Evolutionary conservation across 2,888 invertebrate genomes (phyloP).

Genomic region (Petrophora chlorosata): DNA sequence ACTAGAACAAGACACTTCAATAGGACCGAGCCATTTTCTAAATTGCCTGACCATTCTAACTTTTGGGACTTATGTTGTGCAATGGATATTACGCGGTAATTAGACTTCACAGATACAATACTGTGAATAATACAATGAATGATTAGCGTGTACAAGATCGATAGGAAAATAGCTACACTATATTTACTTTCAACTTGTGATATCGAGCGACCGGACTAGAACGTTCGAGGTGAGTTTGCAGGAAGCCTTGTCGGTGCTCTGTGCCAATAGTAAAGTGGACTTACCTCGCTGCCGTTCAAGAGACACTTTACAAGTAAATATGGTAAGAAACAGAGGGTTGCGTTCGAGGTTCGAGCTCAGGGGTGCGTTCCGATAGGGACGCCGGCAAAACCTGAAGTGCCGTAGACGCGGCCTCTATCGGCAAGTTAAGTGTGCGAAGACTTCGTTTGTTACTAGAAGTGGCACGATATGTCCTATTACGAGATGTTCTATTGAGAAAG

Average conservation of each 20-base stretch:
- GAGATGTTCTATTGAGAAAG: neutral
- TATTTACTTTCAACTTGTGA: constrained; percentile 51
- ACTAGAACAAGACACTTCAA: constrained; percentile 6
- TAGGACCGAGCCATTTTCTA: constrained; percentile 13
- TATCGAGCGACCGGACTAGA: constrained; percentile 59
- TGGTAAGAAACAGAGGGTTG: constrained; percentile 14
- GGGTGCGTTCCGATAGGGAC: constrained; percentile 67
- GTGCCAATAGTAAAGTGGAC: constrained; percentile 38
- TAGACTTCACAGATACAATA: constrained; percentile 8
- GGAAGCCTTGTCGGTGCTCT: constrained; percentile 60
- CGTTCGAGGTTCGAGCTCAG: constrained; percentile 36
- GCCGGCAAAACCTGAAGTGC: constrained; percentile 76
- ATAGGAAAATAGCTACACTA: constrained; percentile 58
- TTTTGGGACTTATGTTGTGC: neutral
- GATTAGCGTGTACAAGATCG: constrained; percentile 57
- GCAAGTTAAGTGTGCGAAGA: constrained; percentile 65
- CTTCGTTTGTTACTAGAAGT: constrained; percentile 51
- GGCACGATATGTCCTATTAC: constrained; percentile 42
- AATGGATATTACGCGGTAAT: constrained; percentile 7
- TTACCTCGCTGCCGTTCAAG: constrained; percentile 47
- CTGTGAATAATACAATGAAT: no score
- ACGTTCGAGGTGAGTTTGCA: constrained; percentile 51
- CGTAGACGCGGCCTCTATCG: constrained; percentile 69
- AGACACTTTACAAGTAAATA: constrained; percentile 42
- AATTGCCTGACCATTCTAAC: constrained; percentile 5